Base-by-base conservation (phyloP, 1,140 invertebrate genomes). In the Meloidogyne exigua region DNA sequence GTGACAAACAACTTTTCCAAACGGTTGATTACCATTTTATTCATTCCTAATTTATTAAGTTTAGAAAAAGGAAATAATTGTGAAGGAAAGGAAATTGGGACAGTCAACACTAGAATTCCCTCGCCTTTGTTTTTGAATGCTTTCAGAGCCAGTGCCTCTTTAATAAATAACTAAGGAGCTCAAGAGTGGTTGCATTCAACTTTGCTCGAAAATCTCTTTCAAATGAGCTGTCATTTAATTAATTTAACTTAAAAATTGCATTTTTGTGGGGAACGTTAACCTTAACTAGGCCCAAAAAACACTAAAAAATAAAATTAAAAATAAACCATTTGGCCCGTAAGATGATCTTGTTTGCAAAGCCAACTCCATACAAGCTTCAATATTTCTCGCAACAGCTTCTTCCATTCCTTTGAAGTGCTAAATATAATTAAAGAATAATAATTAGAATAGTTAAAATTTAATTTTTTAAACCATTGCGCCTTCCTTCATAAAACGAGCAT, bases 11-110 rank as follows among this genome's bases (percentile, higher is more conserved):
- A 90, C 87, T 99, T 99, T 84, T 98, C 96, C 80, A 99, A 91
- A 86, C 98, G 95, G 89, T 99, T 99, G 44, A 99, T 98, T 10
- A 99, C 92, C 92, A 99, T 98, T 90, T 99, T 99, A 88, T 98
- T 99, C 92, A 98, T 96, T 21, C 96, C 96, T 91, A 93, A 32
- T 32, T 32, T 32, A 3, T 32, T 15, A 65, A 57, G 18, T 13
- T 25, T 32, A 32, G 28, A 32, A 39, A 39, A 39, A 32, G 28
- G 2, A 32, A 32, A 32, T 32, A 32, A 32, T n/a, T n/a, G n/a
- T n/a, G n/a, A n/a, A n/a, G n/a, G n/a, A n/a, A n/a, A n/a, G n/a
- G n/a, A n/a, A n/a, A n/a, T n/a, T n/a, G n/a, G n/a, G n/a, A n/a
- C n/a, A n/a, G n/a, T n/a, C n/a, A n/a, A n/a, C n/a, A n/a, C n/a